phyloP scores from a whole-genome alignment of 30 jellyfish, hydroid and myxozoan genomes.

The Pelagia noctiluca region DNA sequence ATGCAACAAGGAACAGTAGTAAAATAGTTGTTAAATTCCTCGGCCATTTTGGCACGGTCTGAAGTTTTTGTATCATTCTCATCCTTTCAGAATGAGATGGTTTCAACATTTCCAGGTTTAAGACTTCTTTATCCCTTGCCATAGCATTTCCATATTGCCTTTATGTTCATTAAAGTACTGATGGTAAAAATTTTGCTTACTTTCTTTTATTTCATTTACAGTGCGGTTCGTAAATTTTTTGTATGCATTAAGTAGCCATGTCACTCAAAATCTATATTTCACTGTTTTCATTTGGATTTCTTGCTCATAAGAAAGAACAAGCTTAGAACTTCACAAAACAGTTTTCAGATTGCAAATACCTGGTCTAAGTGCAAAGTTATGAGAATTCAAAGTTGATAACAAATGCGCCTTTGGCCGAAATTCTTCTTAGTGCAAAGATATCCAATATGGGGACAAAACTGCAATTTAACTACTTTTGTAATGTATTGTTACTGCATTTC shows the following conservation, averaged over 20 bases:
- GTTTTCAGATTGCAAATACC: background rate
- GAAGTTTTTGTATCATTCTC: too few species aligned
- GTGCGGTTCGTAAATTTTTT: slow-evolving; percentile 23
- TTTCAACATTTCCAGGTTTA: background rate
- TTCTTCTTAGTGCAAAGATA: background rate
- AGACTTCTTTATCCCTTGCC: slow-evolving; percentile 20
- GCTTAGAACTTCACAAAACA: background rate
- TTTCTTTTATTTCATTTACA: background rate
- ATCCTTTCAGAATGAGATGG: background rate
- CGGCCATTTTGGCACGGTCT: slow-evolving; percentile 16
- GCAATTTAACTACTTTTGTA: background rate
- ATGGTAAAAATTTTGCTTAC: slow-evolving; percentile 18
- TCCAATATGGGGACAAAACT: background rate
- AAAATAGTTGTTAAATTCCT: slow-evolving; percentile 39
- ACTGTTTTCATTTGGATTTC: background rate
- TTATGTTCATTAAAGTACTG: background rate
- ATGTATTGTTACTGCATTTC: background rate
- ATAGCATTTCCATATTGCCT: background rate
- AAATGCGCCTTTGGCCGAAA: background rate
- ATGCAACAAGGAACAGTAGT: slow-evolving; percentile 17
- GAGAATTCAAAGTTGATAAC: background rate
- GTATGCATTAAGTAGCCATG: background rate
- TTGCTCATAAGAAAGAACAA: background rate
- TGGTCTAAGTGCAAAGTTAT: background rate
- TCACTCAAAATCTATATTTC: background rate